Evolutionary conservation across 2,113 vertebrate species (phyloP).

Genomic region (Phaethornis superciliosus): DNA sequence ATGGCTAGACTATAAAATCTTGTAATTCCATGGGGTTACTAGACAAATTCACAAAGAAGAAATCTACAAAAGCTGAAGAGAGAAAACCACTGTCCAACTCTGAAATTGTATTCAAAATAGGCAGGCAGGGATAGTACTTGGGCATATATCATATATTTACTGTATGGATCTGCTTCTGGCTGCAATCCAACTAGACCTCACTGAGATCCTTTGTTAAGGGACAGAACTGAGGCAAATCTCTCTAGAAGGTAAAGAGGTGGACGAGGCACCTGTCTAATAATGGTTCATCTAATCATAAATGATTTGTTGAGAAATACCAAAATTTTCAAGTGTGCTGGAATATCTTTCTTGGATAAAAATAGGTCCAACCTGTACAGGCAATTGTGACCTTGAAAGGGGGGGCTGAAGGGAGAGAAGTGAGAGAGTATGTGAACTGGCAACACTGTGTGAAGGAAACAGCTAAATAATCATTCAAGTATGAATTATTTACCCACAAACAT

Average conservation of each 20-base stretch:
- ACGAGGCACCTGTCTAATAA: neutral
- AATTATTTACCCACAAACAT: neutral
- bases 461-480: neutral
- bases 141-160: neutral
- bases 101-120: neutral
- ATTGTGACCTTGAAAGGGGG: neutral
- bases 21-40: neutral
- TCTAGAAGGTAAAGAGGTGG: neutral
- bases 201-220: neutral
- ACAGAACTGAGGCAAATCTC: neutral
- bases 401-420: neutral
- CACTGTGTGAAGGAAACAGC: neutral
- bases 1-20: neutral
- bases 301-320: neutral
- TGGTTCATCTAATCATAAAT: neutral
- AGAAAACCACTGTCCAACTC: neutral
- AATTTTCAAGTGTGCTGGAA: neutral
- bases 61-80: neutral
- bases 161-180: neutral
- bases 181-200: neutral
- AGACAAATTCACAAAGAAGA: neutral
- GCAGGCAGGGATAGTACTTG: accelerated
- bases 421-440: neutral
- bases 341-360: neutral
- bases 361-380: neutral